These are phyloP conservation scores for Odontothrips loti DNA, from an alignment of 2,888 invertebrate genomes.

Conservation along the genomic window DNA sequence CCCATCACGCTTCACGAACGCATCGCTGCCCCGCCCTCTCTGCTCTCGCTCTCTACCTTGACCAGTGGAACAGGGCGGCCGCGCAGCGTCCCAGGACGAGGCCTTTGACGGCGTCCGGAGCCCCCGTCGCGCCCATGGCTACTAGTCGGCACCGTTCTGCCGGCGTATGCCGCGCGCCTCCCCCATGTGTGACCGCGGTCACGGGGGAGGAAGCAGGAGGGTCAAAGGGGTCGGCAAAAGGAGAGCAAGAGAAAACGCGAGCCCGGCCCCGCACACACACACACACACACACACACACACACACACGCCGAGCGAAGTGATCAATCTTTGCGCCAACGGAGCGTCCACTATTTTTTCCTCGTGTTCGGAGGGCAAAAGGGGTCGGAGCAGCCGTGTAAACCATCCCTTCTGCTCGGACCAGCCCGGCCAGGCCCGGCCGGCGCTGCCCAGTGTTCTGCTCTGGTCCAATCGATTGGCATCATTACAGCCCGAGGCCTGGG, in stretches of 20 bases:
- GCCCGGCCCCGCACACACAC: neutral
- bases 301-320: neutral
- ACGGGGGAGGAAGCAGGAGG: too few species aligned
- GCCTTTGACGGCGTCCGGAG: neutral
- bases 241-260: neutral
- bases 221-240: too few species aligned
- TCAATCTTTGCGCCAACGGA: conserved; percentile 16
- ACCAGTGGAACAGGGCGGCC: neutral
- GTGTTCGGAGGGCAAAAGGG: conserved; percentile 12
- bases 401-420: neutral
- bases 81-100: neutral
- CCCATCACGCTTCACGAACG: too few species aligned
- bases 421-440: neutral
- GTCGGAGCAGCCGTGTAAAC: conserved; percentile 16
- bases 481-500: neutral
- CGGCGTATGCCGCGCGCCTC: too few species aligned
- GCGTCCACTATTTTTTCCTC: conserved; percentile 11
- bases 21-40: neutral
- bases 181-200: too few species aligned
- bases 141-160: too few species aligned
- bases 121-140: too few species aligned
- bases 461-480: conserved; percentile 13
- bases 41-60: neutral
- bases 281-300: neutral
- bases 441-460: neutral